phyloP scores from a whole-genome alignment of 1,140 invertebrate genomes.

The Vanessa atalanta region DNA sequence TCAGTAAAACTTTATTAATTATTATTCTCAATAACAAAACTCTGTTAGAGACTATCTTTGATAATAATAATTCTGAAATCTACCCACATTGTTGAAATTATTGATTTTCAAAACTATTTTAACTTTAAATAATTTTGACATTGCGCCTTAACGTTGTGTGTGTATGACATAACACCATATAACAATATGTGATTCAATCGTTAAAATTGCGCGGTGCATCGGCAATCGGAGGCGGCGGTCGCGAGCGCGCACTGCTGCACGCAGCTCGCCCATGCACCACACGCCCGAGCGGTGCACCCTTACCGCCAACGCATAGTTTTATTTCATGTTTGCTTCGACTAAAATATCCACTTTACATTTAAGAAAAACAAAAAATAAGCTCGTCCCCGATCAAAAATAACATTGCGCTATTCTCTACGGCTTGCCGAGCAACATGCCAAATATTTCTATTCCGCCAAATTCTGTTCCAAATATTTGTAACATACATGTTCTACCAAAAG shows the following conservation, averaged over 20 bases:
- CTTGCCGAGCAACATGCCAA: conserved; percentile 40
- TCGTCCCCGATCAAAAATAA: conserved; percentile 64
- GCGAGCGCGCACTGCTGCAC: conserved; percentile 28
- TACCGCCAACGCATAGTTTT: conserved; percentile 26
- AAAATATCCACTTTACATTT: conserved; percentile 49
- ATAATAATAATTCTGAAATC: neutral
- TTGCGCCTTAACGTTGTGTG: neutral
- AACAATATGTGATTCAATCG: conserved; percentile 38
- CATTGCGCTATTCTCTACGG: conserved; percentile 33
- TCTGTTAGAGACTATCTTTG: neutral
- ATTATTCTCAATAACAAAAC: too few species aligned
- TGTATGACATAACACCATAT: conserved; percentile 26
- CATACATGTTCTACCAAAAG: conserved; percentile 10
- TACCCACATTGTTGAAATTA: conserved; percentile 10
- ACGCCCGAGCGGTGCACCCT: conserved; percentile 23
- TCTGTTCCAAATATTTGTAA: conserved; percentile 1
- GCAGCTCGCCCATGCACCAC: conserved; percentile 21
- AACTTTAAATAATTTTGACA: neutral
- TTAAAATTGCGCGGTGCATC: conserved; percentile 38
- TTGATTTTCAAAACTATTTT: conserved; percentile 7
- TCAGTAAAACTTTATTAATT: too few species aligned
- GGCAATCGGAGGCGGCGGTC: conserved; percentile 12
- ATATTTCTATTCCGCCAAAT: conserved; percentile 21
- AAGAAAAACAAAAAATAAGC: conserved; percentile 56
- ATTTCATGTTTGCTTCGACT: conserved; percentile 18